Evolutionary conservation across 2,888 invertebrate species (phyloP).

Genomic region (Anticlea derivata): DNA sequence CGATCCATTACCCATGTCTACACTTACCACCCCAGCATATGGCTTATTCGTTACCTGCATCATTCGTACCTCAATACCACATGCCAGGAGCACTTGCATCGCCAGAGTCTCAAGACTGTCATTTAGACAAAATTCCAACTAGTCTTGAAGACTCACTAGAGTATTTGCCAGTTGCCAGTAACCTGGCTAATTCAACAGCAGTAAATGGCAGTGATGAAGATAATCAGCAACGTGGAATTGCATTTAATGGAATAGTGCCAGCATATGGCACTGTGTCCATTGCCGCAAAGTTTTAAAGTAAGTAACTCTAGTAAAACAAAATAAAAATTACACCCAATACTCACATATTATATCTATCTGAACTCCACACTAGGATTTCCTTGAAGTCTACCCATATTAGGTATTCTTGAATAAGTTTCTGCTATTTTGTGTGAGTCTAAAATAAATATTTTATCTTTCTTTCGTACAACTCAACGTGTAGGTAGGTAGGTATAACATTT

Average conservation of each 20-base stretch:
- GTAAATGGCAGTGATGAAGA: neutral
- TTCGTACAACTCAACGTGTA: too few relatives aligned
- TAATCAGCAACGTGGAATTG: neutral
- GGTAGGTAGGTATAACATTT: too few relatives aligned
- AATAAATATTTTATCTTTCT: too few relatives aligned
- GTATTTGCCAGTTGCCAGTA: conserved; percentile 7
- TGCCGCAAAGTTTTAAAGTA: conserved; percentile 29
- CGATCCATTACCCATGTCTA: neutral
- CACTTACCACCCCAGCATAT: too few relatives aligned
- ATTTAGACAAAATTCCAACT: too few relatives aligned
- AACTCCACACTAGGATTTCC: too few relatives aligned
- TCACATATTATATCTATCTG: too few relatives aligned
- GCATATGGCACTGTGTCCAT: conserved; percentile 30
- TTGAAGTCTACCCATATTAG: too few relatives aligned
- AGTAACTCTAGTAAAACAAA: too few relatives aligned
- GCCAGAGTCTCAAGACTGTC: neutral
- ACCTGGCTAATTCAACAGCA: neutral
- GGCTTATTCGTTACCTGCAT: neutral
- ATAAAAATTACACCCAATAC: too few relatives aligned
- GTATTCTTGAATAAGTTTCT: too few relatives aligned
- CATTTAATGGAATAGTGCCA: conserved; percentile 24
- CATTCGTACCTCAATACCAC: neutral
- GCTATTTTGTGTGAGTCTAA: too few relatives aligned
- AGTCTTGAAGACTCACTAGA: neutral
- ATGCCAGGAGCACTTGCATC: neutral